phyloP scores from a whole-genome alignment of 2,888 invertebrate species.

The Cacoxenus indagator region DNA sequence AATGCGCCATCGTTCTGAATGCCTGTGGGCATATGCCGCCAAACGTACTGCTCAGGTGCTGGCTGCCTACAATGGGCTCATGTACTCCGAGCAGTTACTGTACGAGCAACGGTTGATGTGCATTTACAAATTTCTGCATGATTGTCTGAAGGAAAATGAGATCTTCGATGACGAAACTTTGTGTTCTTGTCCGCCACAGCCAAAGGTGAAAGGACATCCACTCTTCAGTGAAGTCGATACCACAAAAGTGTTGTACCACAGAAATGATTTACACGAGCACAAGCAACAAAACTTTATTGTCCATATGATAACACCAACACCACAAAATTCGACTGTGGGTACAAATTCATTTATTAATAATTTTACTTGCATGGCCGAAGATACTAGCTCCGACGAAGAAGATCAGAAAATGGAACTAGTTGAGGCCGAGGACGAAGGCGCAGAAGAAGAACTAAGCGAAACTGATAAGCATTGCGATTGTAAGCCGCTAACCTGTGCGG shows the following conservation, averaged over 20 bases:
- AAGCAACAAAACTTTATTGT: too few relatives aligned
- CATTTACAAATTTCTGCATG: conserved; percentile 49
- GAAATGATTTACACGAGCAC: not conserved
- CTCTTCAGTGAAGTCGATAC: not conserved
- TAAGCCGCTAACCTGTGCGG: conserved; percentile 41
- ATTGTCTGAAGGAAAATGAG: conserved; percentile 42
- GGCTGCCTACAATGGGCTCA: conserved; percentile 51
- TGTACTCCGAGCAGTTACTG: conserved; percentile 48
- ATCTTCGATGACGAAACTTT: conserved; percentile 29
- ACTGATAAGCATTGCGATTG: conserved; percentile 43
- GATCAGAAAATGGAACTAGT: not conserved
- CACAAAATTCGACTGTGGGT: too few relatives aligned
- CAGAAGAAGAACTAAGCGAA: conserved; percentile 7
- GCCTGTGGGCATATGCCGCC: conserved; percentile 63
- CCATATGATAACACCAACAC: too few relatives aligned
- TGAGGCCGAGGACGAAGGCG: not conserved
- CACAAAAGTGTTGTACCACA: not conserved
- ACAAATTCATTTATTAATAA: too few relatives aligned
- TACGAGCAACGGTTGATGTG: conserved; percentile 51
- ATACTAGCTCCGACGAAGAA: not conserved
- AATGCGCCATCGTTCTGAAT: conserved; percentile 48
- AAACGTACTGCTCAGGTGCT: conserved; percentile 54
- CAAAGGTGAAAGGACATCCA: not conserved
- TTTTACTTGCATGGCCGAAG: not conserved
- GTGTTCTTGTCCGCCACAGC: conserved; percentile 30